Percentiles rank a stretch among this genome's conserved stretches.
Conservation (phyloP, 2,888 invertebrate species). For the Iselma pallidipennis region DNA sequence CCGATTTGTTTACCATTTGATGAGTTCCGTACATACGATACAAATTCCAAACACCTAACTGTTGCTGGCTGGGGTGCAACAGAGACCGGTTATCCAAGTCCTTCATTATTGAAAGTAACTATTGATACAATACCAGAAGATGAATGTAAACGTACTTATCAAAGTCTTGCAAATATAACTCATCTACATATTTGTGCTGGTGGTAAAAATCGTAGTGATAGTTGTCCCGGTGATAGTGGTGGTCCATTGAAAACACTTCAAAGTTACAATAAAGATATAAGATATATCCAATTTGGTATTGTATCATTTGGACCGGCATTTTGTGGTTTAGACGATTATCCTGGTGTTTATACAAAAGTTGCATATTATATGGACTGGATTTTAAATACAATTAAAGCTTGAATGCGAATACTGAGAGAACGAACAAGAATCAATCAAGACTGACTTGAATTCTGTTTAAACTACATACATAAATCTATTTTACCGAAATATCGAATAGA, state of each 20-base stretch:
- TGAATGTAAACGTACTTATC: constrained; percentile 42
- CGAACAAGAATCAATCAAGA: constrained; percentile 40
- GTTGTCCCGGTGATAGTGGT: constrained; percentile 71
- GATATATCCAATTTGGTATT: constrained; percentile 63
- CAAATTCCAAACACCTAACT: constrained; percentile 55
- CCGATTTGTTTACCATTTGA: constrained; percentile 57
- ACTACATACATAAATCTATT: too few relatives aligned
- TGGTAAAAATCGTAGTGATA: constrained; percentile 62
- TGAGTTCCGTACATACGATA: constrained; percentile 32
- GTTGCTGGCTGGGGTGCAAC: constrained; percentile 73
- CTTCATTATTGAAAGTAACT: constrained; percentile 41
- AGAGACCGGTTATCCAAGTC: constrained; percentile 27
- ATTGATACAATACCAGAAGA: constrained; percentile 33
- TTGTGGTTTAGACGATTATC: constrained; percentile 59
- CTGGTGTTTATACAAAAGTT: constrained; percentile 72
- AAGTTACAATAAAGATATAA: constrained; percentile 46
- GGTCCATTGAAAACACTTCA: constrained; percentile 63
- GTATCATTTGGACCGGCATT: constrained; percentile 59
- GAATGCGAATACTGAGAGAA: too few relatives aligned
- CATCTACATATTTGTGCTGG: constrained; percentile 67
- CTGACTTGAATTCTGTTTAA: constrained; percentile 9
- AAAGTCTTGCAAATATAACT: constrained; percentile 34
- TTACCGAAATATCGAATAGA: too few relatives aligned
- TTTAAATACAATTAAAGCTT: constrained; percentile 56
- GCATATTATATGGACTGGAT: constrained; percentile 70